Evolutionary conservation across 2,888 invertebrate species (phyloP), one percentile per base, ranked within the genome.

Genomic region (Drosophila mercatorum): DNA sequence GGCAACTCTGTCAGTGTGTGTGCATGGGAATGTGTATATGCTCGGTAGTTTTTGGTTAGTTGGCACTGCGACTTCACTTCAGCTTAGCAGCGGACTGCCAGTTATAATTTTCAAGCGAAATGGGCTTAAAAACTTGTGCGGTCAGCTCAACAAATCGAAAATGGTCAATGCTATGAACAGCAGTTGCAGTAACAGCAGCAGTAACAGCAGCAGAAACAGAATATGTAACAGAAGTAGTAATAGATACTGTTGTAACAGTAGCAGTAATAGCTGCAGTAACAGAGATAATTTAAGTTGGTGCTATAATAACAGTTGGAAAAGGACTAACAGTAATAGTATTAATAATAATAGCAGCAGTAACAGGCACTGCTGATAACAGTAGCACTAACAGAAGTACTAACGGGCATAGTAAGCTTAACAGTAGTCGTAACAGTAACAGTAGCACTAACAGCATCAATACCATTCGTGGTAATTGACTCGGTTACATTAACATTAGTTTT

Each of bases 111-210:
- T 79, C 72, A 71, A 70, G 58, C 65, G 75, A 86, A 84, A 69
- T 74, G 75, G 78, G 82, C 77, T 87, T 81, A 72, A 70, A 80
- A 80, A 89, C 77, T 87, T 83, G 79, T 84, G 89, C 61, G 84
- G 87, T 73, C 63, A 64, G 68, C 57, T 64, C 58, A 61, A 67
- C 67, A 58, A 64, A 79, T 80, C 46, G 61, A 40, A 63, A 53
- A 41, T 62, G 61, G 52, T 28, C 51, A 65, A 22, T 41, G 55
- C n/a, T 38, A 17, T 17, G 5, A 38, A 2, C 38, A 11, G 7
- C 22, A 51, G n/a, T 36, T 11, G n/a, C 28, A 28, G 28, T 17
- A 51, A 22, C 12, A 17, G 5, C 22, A 26, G 7, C 11, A 31
- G 10, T 5, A 31, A 28, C n/a, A 28, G 12, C 2, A 28, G 7